Conservation (phyloP, 2,797 vertebrate genomes). For the Delichon dasypus region DNA sequence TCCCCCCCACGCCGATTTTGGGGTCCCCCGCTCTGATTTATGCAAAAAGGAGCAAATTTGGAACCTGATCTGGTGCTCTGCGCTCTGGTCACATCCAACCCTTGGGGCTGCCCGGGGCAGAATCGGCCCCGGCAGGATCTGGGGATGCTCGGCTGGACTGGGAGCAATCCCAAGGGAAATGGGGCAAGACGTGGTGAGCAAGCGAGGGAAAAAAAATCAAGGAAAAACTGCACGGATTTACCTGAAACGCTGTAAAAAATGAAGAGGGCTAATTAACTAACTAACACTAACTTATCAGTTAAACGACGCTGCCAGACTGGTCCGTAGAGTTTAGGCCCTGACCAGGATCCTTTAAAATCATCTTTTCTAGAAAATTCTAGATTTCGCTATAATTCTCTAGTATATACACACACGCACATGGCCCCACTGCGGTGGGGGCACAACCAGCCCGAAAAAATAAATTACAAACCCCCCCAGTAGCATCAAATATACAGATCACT, state of each 20-base stretch:
- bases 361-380: background rate
- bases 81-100: background rate
- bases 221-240: background rate
- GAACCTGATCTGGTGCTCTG: background rate
- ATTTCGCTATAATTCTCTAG: background rate
- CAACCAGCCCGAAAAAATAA: slow-evolving; percentile 27
- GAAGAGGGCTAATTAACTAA: background rate
- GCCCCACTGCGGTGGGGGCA: background rate
- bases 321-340: slow-evolving; percentile 37
- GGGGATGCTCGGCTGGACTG: background rate
- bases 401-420: slow-evolving; percentile 27
- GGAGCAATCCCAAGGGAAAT: background rate
- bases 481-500: slow-evolving; percentile 44
- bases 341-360: slow-evolving; percentile 22
- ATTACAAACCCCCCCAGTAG: slow-evolving; percentile 27
- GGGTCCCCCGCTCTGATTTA: background rate
- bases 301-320: background rate
- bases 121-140: background rate
- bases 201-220: background rate
- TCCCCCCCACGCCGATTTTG: background rate
- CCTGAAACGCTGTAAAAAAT: background rate
- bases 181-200: background rate
- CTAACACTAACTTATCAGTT: background rate
- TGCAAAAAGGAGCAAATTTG: background rate
- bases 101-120: background rate